Base-by-base conservation (phyloP, 2,888 invertebrate genomes). In the Tenthredo mesomela region DNA sequence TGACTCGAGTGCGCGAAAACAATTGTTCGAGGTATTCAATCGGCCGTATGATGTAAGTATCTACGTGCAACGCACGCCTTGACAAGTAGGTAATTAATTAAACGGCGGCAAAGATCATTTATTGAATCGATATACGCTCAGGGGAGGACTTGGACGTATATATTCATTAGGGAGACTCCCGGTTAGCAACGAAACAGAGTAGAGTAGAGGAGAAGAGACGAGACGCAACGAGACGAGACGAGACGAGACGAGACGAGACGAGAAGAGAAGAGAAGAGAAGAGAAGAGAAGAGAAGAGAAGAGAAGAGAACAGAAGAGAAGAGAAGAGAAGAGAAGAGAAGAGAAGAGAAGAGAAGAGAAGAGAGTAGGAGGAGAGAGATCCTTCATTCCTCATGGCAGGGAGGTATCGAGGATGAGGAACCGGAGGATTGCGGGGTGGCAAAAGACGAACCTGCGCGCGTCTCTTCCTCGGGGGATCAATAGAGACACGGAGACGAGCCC, bases 401-500 rank as follows among this genome's bases (percentile, higher is more conserved):
- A 84, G 87, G 88, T 90, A 90, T 90, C 86, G 90, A 89, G 90
- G 90, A 90, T 91, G 90, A 90, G 89, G 89, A 89, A 87, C 65
- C 73, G 86, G 86, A 85, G 84, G 71, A 73, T 58, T 87, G 87
- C 86, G 88, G 87, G 86, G 89, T 88, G 89, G 89, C 21, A 90
- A 91, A 92, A 91, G 91, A 91, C 90, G 91, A 90, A 77, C 92
- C 89, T 92, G 93, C 93, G 93, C 93, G 93, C 93, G 92, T 91
- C 92, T 92, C 90, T 92, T 92, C 92, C 89, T 88, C 88, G 89
- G 92, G 93, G 92, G 93, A 93, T 93, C 93, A 93, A 93, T 93
- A 93, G 93, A 93, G 93, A 93, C 92, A 93, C 91, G 90, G 92
- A 92, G 92, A 93, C 93, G 92, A 92, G 92, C 92, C 91, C 92